Percentiles rank a stretch among this genome's conserved stretches.
phyloP scores from a whole-genome alignment of 2,797 vertebrate genomes.

The Aphelocoma californica region DNA sequence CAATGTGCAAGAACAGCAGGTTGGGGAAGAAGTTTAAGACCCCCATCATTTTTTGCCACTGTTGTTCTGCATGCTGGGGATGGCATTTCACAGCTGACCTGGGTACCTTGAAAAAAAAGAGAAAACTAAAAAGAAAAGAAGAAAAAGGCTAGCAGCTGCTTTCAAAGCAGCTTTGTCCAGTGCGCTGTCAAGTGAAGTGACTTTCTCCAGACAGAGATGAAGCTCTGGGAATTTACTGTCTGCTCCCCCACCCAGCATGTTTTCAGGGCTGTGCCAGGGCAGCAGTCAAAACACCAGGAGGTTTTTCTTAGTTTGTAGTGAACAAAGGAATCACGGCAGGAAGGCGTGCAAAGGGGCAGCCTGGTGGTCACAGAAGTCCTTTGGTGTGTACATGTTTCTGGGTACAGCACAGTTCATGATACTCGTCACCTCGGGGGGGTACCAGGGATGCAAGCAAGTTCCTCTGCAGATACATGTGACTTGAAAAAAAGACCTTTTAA shows the following conservation, averaged over 20 bases:
- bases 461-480: background rate
- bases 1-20: background rate
- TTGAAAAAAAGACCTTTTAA: background rate
- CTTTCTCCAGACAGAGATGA: background rate
- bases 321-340: background rate
- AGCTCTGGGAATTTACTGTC: constrained; percentile 1
- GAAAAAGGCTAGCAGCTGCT: background rate
- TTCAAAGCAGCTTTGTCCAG: constrained; percentile 40
- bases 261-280: background rate
- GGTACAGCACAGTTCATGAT: background rate
- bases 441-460: background rate
- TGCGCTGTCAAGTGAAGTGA: background rate
- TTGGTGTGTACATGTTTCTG: background rate
- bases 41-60: background rate
- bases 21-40: background rate
- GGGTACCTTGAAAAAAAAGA: background rate
- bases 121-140: background rate
- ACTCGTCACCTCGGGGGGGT: rapidly evolving
- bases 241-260: background rate
- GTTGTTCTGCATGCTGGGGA: background rate
- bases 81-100: background rate
- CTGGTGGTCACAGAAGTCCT: background rate
- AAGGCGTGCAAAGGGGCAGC: background rate
- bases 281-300: background rate
- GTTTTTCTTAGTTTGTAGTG: background rate